Conservation (phyloP, 2,797 vertebrate species). For the Telmatherina bonti region DNA sequence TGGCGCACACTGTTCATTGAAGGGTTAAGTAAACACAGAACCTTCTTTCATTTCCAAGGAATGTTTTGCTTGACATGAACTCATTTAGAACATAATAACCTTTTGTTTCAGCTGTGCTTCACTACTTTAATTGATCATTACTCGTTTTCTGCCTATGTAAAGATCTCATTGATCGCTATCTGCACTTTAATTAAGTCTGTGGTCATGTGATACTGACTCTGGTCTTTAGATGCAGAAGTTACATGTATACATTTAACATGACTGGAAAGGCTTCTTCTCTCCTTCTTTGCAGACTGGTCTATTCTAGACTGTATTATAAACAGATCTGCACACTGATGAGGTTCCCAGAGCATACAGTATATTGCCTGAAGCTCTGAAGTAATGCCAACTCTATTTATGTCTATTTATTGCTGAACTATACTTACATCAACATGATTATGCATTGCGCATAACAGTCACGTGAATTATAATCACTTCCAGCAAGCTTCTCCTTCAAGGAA, state of each 20-base stretch:
- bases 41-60: background rate
- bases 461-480: slow-evolving; percentile 55
- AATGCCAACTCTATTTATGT: slow-evolving; percentile 64
- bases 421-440: slow-evolving; percentile 51
- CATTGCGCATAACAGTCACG: slow-evolving; percentile 31
- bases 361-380: slow-evolving; percentile 58
- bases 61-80: background rate
- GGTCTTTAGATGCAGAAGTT: slow-evolving; percentile 23
- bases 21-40: no score
- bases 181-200: slow-evolving; percentile 77
- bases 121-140: slow-evolving; percentile 50
- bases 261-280: slow-evolving; percentile 7
- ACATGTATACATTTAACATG: background rate
- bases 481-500: slow-evolving; percentile 34
- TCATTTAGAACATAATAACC: slow-evolving; percentile 27
- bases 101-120: slow-evolving; percentile 34
- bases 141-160: slow-evolving; percentile 51
- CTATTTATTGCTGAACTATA: slow-evolving; percentile 57
- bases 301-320: slow-evolving; percentile 22
- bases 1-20: no score
- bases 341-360: slow-evolving; percentile 40
- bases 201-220: slow-evolving; percentile 58
- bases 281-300: slow-evolving; percentile 20
- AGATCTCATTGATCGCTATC: slow-evolving; percentile 68
- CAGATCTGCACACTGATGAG: slow-evolving; percentile 56